Evolutionary conservation across 2,888 invertebrate genomes (phyloP), one percentile per base, ranked within the genome.

Genomic region (Sisyra terminalis): DNA sequence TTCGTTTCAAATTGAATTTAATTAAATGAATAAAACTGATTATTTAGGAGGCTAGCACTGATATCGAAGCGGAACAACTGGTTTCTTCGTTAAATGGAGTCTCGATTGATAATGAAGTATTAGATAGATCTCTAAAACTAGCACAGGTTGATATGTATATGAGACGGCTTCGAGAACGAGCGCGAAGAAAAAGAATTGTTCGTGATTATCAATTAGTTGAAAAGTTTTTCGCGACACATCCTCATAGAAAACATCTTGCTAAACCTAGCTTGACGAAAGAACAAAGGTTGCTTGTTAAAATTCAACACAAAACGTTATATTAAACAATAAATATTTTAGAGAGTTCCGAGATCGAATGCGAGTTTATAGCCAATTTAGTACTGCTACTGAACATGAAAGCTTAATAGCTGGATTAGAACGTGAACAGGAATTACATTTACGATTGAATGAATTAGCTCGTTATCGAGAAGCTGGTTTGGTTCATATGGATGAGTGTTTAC

Each of bases 131-230:
- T 46, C 65, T 93, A 29, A 93, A 93, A 64, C 64, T 93, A 50
- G 83, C 90, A 16, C 86, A 92, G 66, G 87, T 93, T 45, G 92
- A 92, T 57, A 90, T 90, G 68, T 94, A 93, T 57, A 81, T 81
- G 4, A 70, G 85, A 46, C 70, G 86, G 48, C 61, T 92, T 41
- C 67, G 87, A 41, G 94, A 94, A 59, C 70, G 94, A 47, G 84
- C 85, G 35, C 70, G 89, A 50, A 71, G 92, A 59, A 94, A 94
- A 73, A 71, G 88, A 43, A 75, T 94, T 42, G 88, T 88, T 11
- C 69, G 89, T 40, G 92, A 93, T 59, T 93, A 83, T 64, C 90
- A 89, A 53, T 69, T 96, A 13, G 88, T 92, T 2, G 76, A 86
- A 0, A 76, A 85, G 49, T 90, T 89, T 59, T 89, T 88, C 60